Evolutionary conservation across 2,113 vertebrate genomes (phyloP).

Genomic region (Rhabdornis inornatus): DNA sequence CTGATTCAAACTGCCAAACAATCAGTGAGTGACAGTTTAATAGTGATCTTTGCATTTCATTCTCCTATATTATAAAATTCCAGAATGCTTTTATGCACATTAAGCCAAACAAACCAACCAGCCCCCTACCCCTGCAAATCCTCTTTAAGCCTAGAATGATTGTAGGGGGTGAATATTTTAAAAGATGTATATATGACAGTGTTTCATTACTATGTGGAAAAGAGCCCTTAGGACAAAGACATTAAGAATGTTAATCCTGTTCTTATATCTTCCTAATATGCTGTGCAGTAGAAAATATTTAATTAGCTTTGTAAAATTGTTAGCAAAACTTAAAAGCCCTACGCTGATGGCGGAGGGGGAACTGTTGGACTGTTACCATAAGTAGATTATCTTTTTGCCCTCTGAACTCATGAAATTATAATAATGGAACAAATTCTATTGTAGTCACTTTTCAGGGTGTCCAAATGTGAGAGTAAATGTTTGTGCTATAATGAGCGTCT

Average conservation of each 20-base stretch:
- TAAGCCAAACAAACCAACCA: not conserved
- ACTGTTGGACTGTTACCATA: slow-evolving; percentile 14
- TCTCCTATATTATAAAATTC: not conserved
- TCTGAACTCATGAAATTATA: slow-evolving; percentile 48
- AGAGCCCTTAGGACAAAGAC: slow-evolving; percentile 34
- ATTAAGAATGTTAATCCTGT: slow-evolving; percentile 57
- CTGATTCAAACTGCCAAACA: not conserved
- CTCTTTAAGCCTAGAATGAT: slow-evolving; percentile 1
- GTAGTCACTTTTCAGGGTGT: slow-evolving; percentile 11
- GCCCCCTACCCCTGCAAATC: not conserved
- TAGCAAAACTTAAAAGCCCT: slow-evolving; percentile 31
- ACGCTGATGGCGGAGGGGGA: not conserved
- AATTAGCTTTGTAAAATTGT: slow-evolving; percentile 48
- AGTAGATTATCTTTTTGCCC: slow-evolving; percentile 53
- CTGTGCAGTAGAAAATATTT: slow-evolving; percentile 54
- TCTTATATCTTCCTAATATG: slow-evolving; percentile 26
- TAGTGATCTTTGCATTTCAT: not conserved
- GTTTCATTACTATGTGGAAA: slow-evolving; percentile 37
- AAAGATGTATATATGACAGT: not conserved
- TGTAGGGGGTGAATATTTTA: not conserved
- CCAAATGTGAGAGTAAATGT: not conserved
- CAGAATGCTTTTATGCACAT: not conserved
- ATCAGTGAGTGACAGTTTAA: not conserved
- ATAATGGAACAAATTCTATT: slow-evolving; percentile 29
- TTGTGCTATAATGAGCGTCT: not conserved